Evolutionary conservation across 2,888 invertebrate genomes (phyloP).

Genomic region (Acleris laterana): DNA sequence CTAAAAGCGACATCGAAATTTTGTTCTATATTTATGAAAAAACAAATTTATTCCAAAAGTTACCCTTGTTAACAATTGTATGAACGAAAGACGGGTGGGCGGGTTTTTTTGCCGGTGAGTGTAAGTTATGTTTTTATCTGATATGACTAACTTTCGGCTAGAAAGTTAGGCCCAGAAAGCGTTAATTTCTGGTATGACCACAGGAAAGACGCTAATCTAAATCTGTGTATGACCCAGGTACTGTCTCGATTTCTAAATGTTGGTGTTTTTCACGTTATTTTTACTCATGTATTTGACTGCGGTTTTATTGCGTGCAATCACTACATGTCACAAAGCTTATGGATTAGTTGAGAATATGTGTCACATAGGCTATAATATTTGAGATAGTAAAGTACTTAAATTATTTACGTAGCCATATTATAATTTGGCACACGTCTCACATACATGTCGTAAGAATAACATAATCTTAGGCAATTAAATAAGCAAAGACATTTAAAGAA

Average conservation of each 20-base stretch:
- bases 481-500: not conserved
- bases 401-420: slow-evolving; percentile 1
- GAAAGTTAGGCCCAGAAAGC: too few species aligned
- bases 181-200: too few species aligned
- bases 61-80: too few species aligned
- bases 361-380: slow-evolving; percentile 42
- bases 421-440: slow-evolving; percentile 16
- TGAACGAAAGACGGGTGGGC: too few species aligned
- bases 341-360: slow-evolving; percentile 48
- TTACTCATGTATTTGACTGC: slow-evolving; percentile 4
- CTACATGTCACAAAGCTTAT: slow-evolving; percentile 37
- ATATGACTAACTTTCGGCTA: too few species aligned
- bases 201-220: too few species aligned
- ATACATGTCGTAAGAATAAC: slow-evolving; percentile 22
- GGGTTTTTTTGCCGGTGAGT: too few species aligned
- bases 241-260: slow-evolving; percentile 15
- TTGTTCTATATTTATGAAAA: too few species aligned
- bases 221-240: too few species aligned
- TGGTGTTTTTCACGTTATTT: not conserved
- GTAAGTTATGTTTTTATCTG: too few species aligned
- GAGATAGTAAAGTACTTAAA: not conserved
- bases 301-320: slow-evolving; percentile 34
- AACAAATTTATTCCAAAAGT: too few species aligned
- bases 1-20: too few species aligned
- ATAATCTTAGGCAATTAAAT: slow-evolving; percentile 12